Evolutionary conservation across 2,888 invertebrate species (phyloP).

Genomic region (Melinaea marsaeus): DNA sequence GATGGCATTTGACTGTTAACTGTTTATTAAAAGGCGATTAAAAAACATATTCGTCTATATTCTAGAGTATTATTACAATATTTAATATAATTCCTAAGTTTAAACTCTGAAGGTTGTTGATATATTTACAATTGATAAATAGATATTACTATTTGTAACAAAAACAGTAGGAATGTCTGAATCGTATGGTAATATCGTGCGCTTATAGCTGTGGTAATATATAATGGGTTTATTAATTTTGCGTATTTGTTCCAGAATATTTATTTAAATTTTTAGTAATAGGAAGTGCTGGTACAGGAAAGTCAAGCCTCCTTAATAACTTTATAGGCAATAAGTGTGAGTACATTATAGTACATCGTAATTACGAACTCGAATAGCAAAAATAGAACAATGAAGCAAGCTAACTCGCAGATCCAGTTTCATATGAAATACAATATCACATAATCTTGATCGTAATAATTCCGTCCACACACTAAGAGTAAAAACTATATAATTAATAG

Average conservation of each 20-base stretch:
- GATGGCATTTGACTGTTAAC: too few relatives aligned
- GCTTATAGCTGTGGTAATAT: slow-evolving; percentile 2
- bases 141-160: not conserved
- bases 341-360: slow-evolving; percentile 45
- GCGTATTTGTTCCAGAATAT: slow-evolving; percentile 80
- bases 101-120: not conserved
- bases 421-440: too few relatives aligned
- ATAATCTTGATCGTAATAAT: too few relatives aligned
- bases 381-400: slow-evolving; percentile 1
- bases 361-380: not conserved
- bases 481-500: too few relatives aligned
- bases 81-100: too few relatives aligned
- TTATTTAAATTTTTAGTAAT: slow-evolving; percentile 91
- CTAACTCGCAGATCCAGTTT: slow-evolving; percentile 4
- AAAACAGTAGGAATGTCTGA: slow-evolving; percentile 31
- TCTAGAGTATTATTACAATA: too few relatives aligned
- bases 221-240: slow-evolving; percentile 2
- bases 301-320: slow-evolving; percentile 89
- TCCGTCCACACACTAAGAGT: too few relatives aligned
- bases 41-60: too few relatives aligned
- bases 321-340: slow-evolving; percentile 92
- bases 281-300: slow-evolving; percentile 90
- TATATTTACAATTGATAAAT: slow-evolving; percentile 7
- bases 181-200: slow-evolving; percentile 32
- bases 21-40: too few relatives aligned